Percentiles rank a stretch among this genome's conserved stretches.
These are phyloP conservation scores for Ispidina lecontei DNA, from an alignment of 2,797 vertebrate species.

Conservation along the genomic window DNA sequence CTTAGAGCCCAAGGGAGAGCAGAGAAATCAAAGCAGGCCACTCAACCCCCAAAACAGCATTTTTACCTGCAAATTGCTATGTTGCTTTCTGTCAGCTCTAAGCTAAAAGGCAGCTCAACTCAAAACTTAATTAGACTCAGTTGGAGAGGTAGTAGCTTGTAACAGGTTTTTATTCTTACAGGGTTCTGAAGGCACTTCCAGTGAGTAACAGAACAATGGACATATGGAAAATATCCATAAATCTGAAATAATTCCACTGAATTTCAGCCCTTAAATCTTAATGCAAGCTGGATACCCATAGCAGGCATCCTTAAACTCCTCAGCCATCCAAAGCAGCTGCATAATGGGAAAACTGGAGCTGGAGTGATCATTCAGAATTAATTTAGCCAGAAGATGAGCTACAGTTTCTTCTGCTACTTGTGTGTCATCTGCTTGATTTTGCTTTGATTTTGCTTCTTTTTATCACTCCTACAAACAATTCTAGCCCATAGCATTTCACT, in stretches of 20 bases:
- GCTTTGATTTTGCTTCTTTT: neutral
- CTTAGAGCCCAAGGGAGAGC: neutral
- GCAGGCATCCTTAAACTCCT: neutral
- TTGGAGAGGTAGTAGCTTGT: conserved; percentile 1
- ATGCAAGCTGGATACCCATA: neutral
- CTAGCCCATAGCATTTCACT: neutral
- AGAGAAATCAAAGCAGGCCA: neutral
- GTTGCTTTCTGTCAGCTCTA: neutral
- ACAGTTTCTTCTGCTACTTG: neutral
- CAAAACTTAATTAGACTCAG: neutral
- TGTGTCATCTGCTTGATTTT: neutral
- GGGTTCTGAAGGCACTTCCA: conserved; percentile 41
- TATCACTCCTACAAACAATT: neutral
- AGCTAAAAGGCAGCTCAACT: neutral
- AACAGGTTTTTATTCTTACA: conserved; percentile 52
- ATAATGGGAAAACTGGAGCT: neutral
- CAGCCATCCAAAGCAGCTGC: neutral
- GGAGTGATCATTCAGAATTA: neutral
- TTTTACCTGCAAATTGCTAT: neutral
- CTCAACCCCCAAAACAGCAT: neutral
- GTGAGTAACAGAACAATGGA: neutral
- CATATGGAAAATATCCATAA: neutral
- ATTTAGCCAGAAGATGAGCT: neutral
- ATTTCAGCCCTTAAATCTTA: neutral
- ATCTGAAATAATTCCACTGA: neutral